phyloP scores from a whole-genome alignment of 2,113 vertebrate species.

The Chionodraco myersi region DNA sequence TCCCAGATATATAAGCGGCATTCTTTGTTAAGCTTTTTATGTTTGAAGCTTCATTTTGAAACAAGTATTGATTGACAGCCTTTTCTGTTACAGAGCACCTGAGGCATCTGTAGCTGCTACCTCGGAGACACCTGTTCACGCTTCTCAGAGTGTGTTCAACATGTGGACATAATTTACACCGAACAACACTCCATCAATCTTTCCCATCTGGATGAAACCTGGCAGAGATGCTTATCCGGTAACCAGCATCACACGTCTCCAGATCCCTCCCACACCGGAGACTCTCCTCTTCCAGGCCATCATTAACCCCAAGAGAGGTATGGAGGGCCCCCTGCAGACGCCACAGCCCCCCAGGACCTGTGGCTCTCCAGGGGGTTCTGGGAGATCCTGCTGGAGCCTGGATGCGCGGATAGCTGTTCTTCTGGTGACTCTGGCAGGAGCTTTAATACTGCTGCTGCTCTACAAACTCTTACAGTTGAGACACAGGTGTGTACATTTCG shows the following conservation, averaged over 20 bases:
- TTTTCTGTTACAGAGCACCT: constrained; percentile 36
- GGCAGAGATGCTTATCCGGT: constrained; percentile 55
- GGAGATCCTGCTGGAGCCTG: constrained; percentile 64
- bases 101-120: background rate
- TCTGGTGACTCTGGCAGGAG: constrained; percentile 74
- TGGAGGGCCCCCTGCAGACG: constrained; percentile 52
- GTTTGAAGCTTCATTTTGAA: background rate
- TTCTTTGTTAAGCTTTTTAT: too few species aligned
- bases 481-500: constrained; percentile 67
- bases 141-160: background rate
- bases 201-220: background rate
- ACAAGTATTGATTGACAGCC: background rate
- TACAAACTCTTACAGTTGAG: constrained; percentile 77
- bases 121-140: background rate
- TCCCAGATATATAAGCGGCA: too few species aligned
- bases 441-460: constrained; percentile 77
- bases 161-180: constrained; percentile 23
- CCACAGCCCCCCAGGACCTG: constrained; percentile 55
- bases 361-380: constrained; percentile 35
- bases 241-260: constrained; percentile 42
- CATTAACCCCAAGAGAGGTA: constrained; percentile 36
- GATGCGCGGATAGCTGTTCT: constrained; percentile 69
- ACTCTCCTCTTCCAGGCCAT: constrained; percentile 14
- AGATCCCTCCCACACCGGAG: constrained; percentile 38
- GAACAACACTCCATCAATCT: background rate